Evolutionary conservation across 2,888 invertebrate species (phyloP), one percentile per base, ranked within the genome.

Genomic region (Seladonia tumulorum): DNA sequence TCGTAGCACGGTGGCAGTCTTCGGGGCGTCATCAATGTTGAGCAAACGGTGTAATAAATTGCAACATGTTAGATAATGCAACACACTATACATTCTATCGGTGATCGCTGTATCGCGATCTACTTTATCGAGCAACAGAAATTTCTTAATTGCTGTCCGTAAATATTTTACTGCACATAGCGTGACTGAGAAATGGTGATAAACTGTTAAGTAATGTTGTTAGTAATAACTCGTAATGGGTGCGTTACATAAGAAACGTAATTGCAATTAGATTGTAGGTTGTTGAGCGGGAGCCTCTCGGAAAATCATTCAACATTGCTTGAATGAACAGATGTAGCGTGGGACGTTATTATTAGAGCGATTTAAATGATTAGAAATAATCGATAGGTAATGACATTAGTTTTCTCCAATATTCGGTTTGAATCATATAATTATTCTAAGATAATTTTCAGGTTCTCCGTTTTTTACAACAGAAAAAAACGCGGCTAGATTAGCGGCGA

Each of bases 201-300:
- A 5, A 63, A 29, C 12, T 29, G n/a, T 53, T 29, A 29, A 63
- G 16, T 63, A 29, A 29, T n/a, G 16, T 4, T 2, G 29, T 16
- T 29, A 5, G 0, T 63, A 63, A 29, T 5, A 7, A 14, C 16
- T 14, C 25, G 29, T 16, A 16, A 63, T 16, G 5, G 16, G 5
- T 7, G 14, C 16, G 29, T 16, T 63, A 1, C 2, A 60, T 53
- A 53, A 53, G 53, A 10, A 22, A 53, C 53, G 8, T 53, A 53
- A 53, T 53, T 53, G 53, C 53, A 53, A 53, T 53, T 53, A 53
- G n/a, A 53, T 53, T 53, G 53, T 53, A n/a, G 53, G 53, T n/a
- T 53, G 53, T 10, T n/a, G 53, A 53, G n/a, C 53, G 10, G 10
- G 53, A 53, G 22, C 22, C 22, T 53, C 53, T 53, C 22, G 53